phyloP scores from a whole-genome alignment of 2,797 vertebrate genomes.

The Pseudotriccus pelzelni region DNA sequence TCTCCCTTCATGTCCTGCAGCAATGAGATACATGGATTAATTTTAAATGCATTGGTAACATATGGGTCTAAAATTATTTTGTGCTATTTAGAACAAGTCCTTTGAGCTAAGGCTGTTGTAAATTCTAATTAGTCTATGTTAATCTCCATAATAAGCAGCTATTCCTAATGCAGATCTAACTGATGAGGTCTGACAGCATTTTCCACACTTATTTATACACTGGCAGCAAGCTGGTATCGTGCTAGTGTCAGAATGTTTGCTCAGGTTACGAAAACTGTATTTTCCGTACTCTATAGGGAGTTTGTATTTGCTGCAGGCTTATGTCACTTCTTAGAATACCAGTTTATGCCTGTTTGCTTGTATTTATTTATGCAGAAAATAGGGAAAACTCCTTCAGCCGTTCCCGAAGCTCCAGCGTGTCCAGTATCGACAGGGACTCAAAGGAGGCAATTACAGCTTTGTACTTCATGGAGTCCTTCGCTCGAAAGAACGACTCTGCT shows the following conservation, averaged over 20 bases:
- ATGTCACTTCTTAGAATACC: background rate
- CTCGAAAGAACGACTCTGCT: constrained; percentile 83
- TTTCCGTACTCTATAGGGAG: background rate
- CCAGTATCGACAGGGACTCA: constrained; percentile 95
- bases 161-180: constrained; percentile 51
- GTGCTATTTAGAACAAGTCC: constrained; percentile 58
- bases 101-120: constrained; percentile 55
- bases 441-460: constrained; percentile 94
- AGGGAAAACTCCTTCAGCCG: constrained; percentile 96
- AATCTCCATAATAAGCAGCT: constrained; percentile 63
- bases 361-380: constrained; percentile 81
- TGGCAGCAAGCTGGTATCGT: background rate
- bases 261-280: background rate
- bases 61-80: constrained; percentile 51
- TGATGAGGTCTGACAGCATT: constrained; percentile 53
- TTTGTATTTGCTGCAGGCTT: background rate
- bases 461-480: constrained; percentile 92
- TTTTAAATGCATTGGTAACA: constrained; percentile 43
- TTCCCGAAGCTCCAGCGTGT: constrained; percentile 96
- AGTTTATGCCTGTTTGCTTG: background rate
- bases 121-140: constrained; percentile 56
- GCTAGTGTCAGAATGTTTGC: background rate
- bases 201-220: background rate
- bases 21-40: constrained; percentile 24
- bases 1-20: constrained; percentile 22